These are phyloP conservation scores for Leucophenga varia DNA, from an alignment of 1,140 invertebrate species.

Conservation along the genomic window DNA sequence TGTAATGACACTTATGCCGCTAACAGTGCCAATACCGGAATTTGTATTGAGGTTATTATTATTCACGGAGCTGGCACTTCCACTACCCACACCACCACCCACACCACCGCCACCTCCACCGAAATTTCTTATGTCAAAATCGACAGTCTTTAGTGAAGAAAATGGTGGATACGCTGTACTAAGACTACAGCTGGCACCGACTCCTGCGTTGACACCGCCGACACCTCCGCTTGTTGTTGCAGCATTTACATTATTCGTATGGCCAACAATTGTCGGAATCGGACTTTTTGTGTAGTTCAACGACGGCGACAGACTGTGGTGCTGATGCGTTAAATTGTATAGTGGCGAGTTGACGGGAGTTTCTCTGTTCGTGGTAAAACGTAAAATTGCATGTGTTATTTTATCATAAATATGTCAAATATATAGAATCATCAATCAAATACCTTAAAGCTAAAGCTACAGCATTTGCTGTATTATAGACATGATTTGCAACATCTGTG, in stretches of 20 bases:
- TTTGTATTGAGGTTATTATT: constrained; percentile 7
- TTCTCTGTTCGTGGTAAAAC: too few species aligned
- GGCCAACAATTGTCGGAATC: constrained; percentile 44
- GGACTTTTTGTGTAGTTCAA: constrained; percentile 51
- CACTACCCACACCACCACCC: constrained; percentile 11
- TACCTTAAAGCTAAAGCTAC: constrained; percentile 45
- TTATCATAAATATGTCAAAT: not conserved
- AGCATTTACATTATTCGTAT: constrained; percentile 40
- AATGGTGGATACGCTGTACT: constrained; percentile 40
- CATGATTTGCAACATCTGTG: constrained; percentile 31
- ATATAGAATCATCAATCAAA: not conserved
- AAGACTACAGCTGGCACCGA: not conserved
- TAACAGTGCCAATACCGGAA: constrained; percentile 34
- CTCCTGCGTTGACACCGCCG: not conserved
- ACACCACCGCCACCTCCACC: constrained; percentile 22
- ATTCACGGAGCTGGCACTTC: not conserved
- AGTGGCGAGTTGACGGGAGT: constrained; percentile 49
- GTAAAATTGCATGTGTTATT: not conserved
- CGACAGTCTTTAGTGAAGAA: constrained; percentile 33
- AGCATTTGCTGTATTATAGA: constrained; percentile 40
- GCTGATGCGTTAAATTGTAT: constrained; percentile 45
- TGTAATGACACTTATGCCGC: constrained; percentile 45
- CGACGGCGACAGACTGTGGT: constrained; percentile 47
- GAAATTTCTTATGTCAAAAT: constrained; percentile 3
- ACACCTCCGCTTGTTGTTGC: constrained; percentile 1